A percentile compares a stretch with the other conserved stretches of the same genome.
These are phyloP conservation scores for Marasmarcha lunaedactyla DNA, from an alignment of 2,888 invertebrate genomes.

Conservation along the genomic window DNA sequence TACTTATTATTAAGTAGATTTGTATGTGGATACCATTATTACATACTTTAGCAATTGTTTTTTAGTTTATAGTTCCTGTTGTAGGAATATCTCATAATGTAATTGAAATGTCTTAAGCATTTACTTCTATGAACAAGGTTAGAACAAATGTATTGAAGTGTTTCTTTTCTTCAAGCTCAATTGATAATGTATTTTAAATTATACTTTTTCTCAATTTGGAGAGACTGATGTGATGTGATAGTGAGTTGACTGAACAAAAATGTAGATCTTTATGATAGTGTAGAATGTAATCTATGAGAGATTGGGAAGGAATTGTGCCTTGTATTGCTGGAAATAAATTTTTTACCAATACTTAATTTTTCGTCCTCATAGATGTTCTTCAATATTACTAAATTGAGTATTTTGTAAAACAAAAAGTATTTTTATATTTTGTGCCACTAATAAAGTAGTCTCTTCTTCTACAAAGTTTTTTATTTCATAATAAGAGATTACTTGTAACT, in stretches of 20 bases:
- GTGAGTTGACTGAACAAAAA: too few species aligned
- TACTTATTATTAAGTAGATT: neutral
- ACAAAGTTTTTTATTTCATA: conserved; percentile 3
- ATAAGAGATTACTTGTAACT: too few species aligned
- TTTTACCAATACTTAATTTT: conserved; percentile 2
- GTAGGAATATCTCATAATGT: neutral
- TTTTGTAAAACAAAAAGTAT: conserved; percentile 39
- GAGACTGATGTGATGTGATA: too few species aligned
- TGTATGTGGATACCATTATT: neutral
- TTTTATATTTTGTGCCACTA: conserved; percentile 29
- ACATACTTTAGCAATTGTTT: conserved; percentile 4
- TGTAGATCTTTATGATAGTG: too few species aligned
- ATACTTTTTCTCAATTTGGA: too few species aligned
- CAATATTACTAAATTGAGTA: conserved; percentile 29
- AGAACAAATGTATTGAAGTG: neutral
- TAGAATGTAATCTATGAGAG: neutral
- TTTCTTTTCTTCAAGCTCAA: conserved; percentile 13
- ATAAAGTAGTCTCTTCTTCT: conserved; percentile 31
- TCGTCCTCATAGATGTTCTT: conserved; percentile 40
- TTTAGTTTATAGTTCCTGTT: conserved; percentile 5
- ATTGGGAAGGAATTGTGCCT: conserved; percentile 34
- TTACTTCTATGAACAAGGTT: neutral
- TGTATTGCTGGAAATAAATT: conserved; percentile 18
- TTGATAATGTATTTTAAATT: too few species aligned
- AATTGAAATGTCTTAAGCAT: conserved; percentile 1